phyloP scores from a whole-genome alignment of 1,140 invertebrate genomes.

The Cydia strobilella region DNA sequence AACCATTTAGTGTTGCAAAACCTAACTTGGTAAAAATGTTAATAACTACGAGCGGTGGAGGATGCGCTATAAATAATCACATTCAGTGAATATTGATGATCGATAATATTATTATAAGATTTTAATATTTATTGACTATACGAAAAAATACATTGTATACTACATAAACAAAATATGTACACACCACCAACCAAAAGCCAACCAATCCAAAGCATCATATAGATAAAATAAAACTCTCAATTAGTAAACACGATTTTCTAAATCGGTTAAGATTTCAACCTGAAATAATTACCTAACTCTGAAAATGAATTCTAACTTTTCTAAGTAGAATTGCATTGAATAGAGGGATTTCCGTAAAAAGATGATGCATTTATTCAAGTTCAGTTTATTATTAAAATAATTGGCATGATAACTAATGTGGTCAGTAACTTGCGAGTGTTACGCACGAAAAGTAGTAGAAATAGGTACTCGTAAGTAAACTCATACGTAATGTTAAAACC shows the following conservation, averaged over 20 bases:
- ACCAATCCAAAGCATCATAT: too few species aligned
- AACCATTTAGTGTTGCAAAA: conserved; percentile 39
- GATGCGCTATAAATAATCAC: conserved; percentile 4
- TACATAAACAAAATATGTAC: too few species aligned
- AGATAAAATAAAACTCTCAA: too few species aligned
- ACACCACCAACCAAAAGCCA: too few species aligned
- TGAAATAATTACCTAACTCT: too few species aligned
- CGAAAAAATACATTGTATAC: too few species aligned
- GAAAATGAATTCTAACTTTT: too few species aligned
- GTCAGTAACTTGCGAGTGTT: background rate
- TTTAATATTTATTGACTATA: background rate
- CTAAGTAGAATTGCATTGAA: too few species aligned
- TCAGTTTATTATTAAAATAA: background rate
- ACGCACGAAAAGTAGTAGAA: background rate
- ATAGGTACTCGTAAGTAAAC: background rate
- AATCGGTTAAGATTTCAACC: too few species aligned
- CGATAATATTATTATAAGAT: background rate
- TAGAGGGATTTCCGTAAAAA: too few species aligned
- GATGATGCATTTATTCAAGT: too few species aligned
- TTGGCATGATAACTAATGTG: background rate
- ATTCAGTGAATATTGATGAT: background rate
- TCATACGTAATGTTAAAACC: conserved; percentile 18
- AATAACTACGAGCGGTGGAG: conserved; percentile 6
- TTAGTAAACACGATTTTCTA: too few species aligned
- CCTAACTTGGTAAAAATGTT: conserved; percentile 29